Evolutionary conservation across 1,140 invertebrate species (phyloP), one percentile per base, ranked within the genome.

Genomic region (Caenorhabditis latens): DNA sequence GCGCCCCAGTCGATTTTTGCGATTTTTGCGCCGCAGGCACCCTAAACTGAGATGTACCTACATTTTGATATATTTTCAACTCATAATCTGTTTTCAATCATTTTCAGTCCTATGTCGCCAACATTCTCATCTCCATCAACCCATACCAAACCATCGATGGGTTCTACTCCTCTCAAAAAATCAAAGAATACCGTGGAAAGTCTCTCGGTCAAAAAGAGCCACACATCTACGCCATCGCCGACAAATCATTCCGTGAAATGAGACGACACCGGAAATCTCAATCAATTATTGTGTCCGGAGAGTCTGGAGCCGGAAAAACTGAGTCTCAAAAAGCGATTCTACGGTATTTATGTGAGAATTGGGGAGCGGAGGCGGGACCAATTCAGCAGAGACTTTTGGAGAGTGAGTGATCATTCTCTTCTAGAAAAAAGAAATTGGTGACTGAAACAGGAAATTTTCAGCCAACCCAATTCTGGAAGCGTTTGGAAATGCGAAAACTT

Each of bases 311-410:
- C 40, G 96, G 98, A 67, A 99, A 99, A 94, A 99, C 98, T 0
- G 98, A 99, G 94, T 98, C 97, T 0, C 98, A 98, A 7, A 99
- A 99, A 94, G 98, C 98, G 93, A 95, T 99, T 87, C 94, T 99
- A 4, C 95, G 96, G 93, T 87, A 84, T 48, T 94, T 99, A 0
- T 99, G 97, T 91, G 96, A 98, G 90, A 95, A 96, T 40, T 96
- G 96, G 95, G 95, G 96, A n/a, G 93, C 94, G 57, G 91, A 93
- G 94, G 55, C 96, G 96, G 11, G 87, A 42, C 95, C 96, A 2
- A 96, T 99, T 86, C 97, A 99, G 93, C 96, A 97, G 92, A 96
- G 97, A 93, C 98, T 99, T 92, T 93, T 99, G 55, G 89, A 91
- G 82, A 89, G 90, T 91, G 96, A 92, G 97, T 98, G n/a, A 11